Percentiles rank a stretch among this genome's conserved stretches.
Conservation (phyloP, 2,113 vertebrate genomes). For the Oreochromis niloticus region DNA sequence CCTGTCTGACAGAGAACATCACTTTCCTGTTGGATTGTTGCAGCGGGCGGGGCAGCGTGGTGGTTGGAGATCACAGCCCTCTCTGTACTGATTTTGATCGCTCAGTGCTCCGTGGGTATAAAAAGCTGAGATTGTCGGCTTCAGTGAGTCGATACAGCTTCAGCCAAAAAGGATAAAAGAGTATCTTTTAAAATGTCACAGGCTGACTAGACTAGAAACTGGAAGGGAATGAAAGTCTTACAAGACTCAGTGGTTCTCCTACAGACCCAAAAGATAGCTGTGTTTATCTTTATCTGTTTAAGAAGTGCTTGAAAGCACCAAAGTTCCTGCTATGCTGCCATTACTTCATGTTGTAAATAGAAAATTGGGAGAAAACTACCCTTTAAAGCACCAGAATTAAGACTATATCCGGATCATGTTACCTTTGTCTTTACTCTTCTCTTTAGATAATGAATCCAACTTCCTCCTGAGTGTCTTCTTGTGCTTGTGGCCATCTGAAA, state of each 20-base stretch:
- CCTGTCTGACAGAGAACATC: conserved; percentile 51
- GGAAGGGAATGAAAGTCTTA: conserved; percentile 1
- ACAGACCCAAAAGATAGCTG: neutral
- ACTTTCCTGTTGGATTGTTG: conserved; percentile 58
- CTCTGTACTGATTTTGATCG: conserved; percentile 44
- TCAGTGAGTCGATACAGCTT: conserved; percentile 13
- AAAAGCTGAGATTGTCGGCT: conserved; percentile 40
- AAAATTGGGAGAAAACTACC: neutral
- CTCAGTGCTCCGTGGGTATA: conserved; percentile 14
- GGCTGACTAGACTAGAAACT: conserved; percentile 18
- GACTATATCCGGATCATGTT: conserved; percentile 14
- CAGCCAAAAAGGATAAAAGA: conserved; percentile 33
- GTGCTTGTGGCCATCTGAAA: conserved; percentile 90
- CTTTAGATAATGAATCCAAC: conserved; percentile 94
- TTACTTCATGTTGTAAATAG: neutral
- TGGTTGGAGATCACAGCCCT: conserved; percentile 24
- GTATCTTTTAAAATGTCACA: conserved; percentile 28
- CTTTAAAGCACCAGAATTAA: neutral
- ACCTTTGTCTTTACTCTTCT: conserved; percentile 98
- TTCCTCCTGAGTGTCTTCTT: conserved; percentile 94
- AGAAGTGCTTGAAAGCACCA: neutral
- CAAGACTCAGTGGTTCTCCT: neutral
- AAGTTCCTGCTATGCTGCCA: neutral
- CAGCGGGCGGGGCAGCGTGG: neutral
- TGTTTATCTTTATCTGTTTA: conserved; percentile 12